Evolutionary conservation across 2,888 invertebrate species (phyloP).

Genomic region (Metacarcinus magister): DNA sequence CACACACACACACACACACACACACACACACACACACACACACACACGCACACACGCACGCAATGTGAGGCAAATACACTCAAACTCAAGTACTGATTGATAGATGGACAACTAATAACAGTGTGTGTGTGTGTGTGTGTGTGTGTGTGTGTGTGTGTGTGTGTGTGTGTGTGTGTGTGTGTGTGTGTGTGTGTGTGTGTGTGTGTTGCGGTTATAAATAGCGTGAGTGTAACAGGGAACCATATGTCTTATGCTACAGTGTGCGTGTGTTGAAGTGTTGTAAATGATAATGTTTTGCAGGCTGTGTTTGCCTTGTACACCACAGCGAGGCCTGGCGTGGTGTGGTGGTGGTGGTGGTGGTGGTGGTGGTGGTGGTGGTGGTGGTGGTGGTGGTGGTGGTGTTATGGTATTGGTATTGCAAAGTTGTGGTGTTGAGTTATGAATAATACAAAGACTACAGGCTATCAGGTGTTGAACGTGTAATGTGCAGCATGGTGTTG

Average conservation of each 20-base stretch:
- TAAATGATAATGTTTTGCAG: not conserved
- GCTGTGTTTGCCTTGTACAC: not conserved
- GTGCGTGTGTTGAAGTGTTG: not conserved
- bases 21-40: no score
- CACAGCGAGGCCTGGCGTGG: not conserved
- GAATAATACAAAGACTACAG: no score
- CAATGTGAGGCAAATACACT: not conserved
- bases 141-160: slow-evolving; percentile 2
- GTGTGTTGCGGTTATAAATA: not conserved
- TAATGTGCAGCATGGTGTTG: no score
- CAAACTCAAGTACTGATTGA: not conserved
- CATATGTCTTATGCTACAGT: not conserved
- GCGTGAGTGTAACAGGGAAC: not conserved
- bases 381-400: not conserved
- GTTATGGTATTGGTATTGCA: not conserved
- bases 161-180: slow-evolving; percentile 2
- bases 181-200: not conserved
- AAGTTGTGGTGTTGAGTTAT: not conserved
- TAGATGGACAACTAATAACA: not conserved
- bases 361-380: not conserved
- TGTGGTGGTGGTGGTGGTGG: not conserved
- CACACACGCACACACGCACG: not conserved
- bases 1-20: no score
- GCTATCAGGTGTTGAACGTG: no score
- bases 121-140: not conserved